Evolutionary conservation across 2,797 vertebrate genomes (phyloP).

Genomic region (Hyperoplus immaculatus): DNA sequence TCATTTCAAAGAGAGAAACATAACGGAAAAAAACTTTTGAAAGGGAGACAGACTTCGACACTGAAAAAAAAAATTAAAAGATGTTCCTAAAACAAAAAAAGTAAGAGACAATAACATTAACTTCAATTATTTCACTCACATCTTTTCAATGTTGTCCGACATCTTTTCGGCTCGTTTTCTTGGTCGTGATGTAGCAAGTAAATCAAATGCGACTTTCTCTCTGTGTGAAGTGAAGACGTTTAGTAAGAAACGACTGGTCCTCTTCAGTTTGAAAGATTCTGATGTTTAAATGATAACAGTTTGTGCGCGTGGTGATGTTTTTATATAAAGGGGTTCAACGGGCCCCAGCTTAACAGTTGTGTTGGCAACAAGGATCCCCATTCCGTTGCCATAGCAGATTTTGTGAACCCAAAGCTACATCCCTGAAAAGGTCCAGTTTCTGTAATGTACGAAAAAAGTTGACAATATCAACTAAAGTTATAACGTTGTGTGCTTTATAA

Average conservation of each 20-base stretch:
- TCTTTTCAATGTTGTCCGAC: constrained; percentile 27
- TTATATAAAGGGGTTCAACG: no score
- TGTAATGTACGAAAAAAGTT: no score
- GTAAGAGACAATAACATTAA: neutral
- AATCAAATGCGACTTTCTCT: fast-evolving
- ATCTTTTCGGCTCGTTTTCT: neutral
- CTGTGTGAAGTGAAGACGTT: neutral
- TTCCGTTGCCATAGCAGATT: no score
- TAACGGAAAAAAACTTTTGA: neutral
- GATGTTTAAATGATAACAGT: neutral
- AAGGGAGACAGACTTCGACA: neutral
- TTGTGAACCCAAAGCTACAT: no score
- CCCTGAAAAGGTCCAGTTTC: no score
- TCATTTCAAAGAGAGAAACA: neutral
- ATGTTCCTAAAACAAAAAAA: neutral
- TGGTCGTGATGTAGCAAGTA: neutral
- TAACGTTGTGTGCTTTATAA: no score
- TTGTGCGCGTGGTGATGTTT: neutral
- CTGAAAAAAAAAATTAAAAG: neutral
- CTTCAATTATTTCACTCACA: constrained; percentile 41
- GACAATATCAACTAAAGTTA: no score
- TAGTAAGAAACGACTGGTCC: neutral
- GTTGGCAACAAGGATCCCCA: neutral
- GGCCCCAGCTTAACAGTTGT: no score
- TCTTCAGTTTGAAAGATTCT: neutral